These are phyloP conservation scores for Sturmia bella DNA, from an alignment of 2,888 invertebrate species.

Conservation along the genomic window DNA sequence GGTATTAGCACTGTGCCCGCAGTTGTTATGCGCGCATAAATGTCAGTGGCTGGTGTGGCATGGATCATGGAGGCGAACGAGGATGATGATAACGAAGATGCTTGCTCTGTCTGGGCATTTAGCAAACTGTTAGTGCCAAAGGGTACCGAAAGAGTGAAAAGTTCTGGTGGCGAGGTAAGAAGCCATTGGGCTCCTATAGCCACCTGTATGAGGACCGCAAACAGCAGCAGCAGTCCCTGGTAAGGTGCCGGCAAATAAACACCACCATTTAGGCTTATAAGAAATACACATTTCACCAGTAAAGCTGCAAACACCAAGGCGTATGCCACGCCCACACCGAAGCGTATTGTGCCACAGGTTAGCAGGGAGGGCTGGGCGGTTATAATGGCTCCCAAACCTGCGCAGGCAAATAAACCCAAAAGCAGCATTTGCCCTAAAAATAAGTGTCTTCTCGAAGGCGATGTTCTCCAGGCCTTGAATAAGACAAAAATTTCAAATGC, in stretches of 20 bases:
- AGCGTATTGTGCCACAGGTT: slow-evolving; percentile 91
- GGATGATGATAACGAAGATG: slow-evolving; percentile 74
- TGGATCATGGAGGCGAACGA: slow-evolving; percentile 74
- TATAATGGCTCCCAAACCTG: slow-evolving; percentile 89
- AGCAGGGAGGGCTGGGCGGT: slow-evolving; percentile 90
- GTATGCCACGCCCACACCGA: slow-evolving; percentile 91
- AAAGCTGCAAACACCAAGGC: slow-evolving; percentile 94
- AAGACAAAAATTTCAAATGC: slow-evolving; percentile 95
- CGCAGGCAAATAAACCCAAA: slow-evolving; percentile 91
- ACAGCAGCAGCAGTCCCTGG: slow-evolving; percentile 93
- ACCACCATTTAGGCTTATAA: slow-evolving; percentile 94
- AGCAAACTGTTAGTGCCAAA: slow-evolving; percentile 76
- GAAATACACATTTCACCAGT: slow-evolving; percentile 95
- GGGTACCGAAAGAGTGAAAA: slow-evolving; percentile 82
- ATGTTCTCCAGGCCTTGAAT: slow-evolving; percentile 91
- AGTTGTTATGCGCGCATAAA: slow-evolving; percentile 78
- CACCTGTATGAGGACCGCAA: slow-evolving; percentile 95
- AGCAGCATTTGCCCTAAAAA: slow-evolving; percentile 93
- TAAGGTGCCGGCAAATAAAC: slow-evolving; percentile 96
- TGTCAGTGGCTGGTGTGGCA: slow-evolving; percentile 72
- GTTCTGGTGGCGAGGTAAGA: slow-evolving; percentile 88
- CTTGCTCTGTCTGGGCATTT: slow-evolving; percentile 73
- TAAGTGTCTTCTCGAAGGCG: slow-evolving; percentile 91
- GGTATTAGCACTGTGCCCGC: slow-evolving; percentile 80
- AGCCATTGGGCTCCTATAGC: slow-evolving; percentile 93